phyloP scores from a whole-genome alignment of 2,888 invertebrate species.

The Melanchra persicariae region DNA sequence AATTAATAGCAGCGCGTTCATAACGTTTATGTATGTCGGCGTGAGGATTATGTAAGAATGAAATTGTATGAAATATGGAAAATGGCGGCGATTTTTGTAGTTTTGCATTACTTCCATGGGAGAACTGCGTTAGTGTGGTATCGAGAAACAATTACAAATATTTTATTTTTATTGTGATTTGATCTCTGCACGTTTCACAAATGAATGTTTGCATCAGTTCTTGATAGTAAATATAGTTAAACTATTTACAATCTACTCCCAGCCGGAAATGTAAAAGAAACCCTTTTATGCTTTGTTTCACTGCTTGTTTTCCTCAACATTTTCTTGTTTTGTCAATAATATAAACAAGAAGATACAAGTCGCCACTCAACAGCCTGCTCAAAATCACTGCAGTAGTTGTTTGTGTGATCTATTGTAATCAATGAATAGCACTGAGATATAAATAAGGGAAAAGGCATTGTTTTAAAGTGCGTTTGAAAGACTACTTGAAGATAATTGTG shows the following conservation, averaged over 20 bases:
- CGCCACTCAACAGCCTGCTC: background rate
- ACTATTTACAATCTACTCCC: conserved; percentile 10
- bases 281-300: background rate
- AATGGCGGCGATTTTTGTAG: background rate
- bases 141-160: conserved; percentile 13
- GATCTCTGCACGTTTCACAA: background rate
- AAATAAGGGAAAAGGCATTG: conserved; percentile 11
- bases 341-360: conserved; percentile 1
- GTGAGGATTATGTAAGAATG: background rate
- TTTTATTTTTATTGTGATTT: background rate
- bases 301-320: conserved; percentile 13
- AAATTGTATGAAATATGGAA: background rate
- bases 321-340: background rate
- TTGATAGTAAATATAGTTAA: conserved; percentile 9
- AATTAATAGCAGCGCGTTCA: background rate
- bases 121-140: background rate
- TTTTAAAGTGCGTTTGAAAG: conserved; percentile 9
- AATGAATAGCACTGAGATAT: conserved; percentile 29
- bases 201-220: background rate
- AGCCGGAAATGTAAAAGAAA: conserved; percentile 10
- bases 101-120: background rate
- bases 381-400: conserved; percentile 13
- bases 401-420: conserved; percentile 34
- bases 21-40: too few relatives aligned
- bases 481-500: conserved; percentile 38